Evolutionary conservation across 2,113 vertebrate species (phyloP), one percentile per base, ranked within the genome.

Genomic region (Maccullochella peelii): DNA sequence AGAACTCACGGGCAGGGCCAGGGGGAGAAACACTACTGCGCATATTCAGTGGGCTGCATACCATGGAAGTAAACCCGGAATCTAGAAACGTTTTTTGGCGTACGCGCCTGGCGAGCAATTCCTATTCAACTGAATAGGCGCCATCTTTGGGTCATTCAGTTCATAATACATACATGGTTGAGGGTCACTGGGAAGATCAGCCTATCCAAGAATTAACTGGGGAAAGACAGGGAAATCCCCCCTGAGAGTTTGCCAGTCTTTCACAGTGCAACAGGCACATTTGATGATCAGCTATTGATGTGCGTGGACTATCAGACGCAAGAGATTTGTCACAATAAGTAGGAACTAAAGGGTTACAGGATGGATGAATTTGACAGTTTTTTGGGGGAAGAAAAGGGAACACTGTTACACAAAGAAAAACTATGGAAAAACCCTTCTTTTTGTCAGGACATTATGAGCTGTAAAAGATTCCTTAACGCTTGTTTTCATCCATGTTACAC

Each of bases 201-300:
- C 18, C 21, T 25, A 52, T 71, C 21, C 27, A 38, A 69, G 57
- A 27, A 68, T 79, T 18, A 38, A 42, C 5, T 70, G 38, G 58
- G 18, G 52, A 87, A 59, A 79, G 8, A 40, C 42, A 5, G 73
- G 77, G 42, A 82, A 79, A 71, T 40, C 38, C 77, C 80, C 80
- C 72, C 21, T 47, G 23, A 75, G 33, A 55, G 30, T 23, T 50
- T 58, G 33, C 33, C 20, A 30, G 36, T 40, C 11, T 16, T 38
- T 77, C 18, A 57, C 27, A 40, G 16, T 30, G 30, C 30, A 58
- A 81, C 10, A 40, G n/a, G 12, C 33, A 33, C 20, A 79, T 20
- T 71, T 66, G 1, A 42, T 66, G 30, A 47, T 66, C 70, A 70
- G 38, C 30, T 70, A 40, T 73, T 73, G 40, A 50, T 69, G 25